Percentiles rank a stretch among this genome's conserved stretches.
phyloP scores from a whole-genome alignment of 2,113 vertebrate species.

The Climacteris rufus region DNA sequence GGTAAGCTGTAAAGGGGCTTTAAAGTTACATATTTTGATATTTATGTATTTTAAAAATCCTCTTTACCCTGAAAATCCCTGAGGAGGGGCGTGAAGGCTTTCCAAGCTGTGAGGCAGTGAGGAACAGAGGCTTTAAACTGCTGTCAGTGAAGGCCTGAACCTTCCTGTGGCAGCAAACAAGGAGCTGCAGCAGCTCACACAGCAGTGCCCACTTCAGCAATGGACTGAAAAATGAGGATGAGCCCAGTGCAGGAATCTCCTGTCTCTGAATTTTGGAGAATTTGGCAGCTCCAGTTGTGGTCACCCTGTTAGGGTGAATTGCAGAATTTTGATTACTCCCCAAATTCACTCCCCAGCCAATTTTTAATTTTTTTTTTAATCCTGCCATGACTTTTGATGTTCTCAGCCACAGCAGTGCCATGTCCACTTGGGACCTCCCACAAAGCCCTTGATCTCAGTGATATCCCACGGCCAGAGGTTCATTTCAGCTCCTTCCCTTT shows the following conservation, averaged over 20 bases:
- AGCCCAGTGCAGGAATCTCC: fast-evolving
- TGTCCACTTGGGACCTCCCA: not conserved
- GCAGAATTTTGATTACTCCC: not conserved
- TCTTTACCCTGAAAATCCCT: not conserved
- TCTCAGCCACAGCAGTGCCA: not conserved
- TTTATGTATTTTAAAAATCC: not conserved
- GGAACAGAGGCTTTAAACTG: not conserved
- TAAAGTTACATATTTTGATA: not conserved
- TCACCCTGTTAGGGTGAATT: not conserved
- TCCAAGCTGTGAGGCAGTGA: not conserved
- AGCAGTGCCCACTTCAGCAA: not conserved
- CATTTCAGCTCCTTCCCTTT: not conserved
- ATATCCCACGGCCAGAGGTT: not conserved
- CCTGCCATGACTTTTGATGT: not conserved
- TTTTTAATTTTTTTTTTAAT: not conserved
- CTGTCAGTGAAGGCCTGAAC: not conserved
- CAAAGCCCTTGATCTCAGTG: not conserved
- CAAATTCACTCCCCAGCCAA: not conserved
- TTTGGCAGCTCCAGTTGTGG: not conserved
- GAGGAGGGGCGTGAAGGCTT: not conserved
- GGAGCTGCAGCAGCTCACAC: not conserved
- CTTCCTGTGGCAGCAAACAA: not conserved
- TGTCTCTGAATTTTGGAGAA: not conserved
- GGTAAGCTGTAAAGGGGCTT: not conserved
- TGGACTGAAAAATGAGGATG: too few species aligned